Percentiles rank a stretch among this genome's conserved stretches.
Conservation (phyloP, 2,797 vertebrate genomes). For the Spinus pinus region DNA sequence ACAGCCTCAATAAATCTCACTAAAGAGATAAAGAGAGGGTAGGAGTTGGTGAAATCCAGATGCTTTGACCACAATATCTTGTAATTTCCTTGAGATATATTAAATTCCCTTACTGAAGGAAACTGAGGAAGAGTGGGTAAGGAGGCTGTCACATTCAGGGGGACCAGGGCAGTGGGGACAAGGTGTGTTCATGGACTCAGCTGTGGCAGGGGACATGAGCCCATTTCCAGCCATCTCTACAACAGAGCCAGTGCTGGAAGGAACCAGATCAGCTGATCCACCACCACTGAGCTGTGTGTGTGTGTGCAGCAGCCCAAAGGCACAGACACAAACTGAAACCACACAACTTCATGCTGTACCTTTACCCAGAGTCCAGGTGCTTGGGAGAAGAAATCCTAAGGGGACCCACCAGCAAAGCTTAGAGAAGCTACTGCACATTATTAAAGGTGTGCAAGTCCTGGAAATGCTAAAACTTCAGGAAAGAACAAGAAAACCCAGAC, state of each 20-base stretch:
- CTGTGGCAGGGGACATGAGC: neutral
- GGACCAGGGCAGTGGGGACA: accelerated
- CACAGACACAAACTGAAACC: neutral
- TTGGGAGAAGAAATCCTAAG: neutral
- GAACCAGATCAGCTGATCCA: neutral
- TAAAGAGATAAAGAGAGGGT: neutral
- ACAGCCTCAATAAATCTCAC: neutral
- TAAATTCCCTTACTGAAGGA: neutral
- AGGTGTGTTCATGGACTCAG: neutral
- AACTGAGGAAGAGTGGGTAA: neutral
- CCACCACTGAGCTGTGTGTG: accelerated
- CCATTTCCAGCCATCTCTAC: neutral
- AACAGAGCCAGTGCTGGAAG: accelerated
- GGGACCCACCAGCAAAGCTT: neutral
- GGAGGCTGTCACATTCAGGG: neutral
- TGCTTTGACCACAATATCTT: neutral
- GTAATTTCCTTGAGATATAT: neutral
- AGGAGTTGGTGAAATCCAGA: neutral
- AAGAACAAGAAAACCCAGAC: neutral
- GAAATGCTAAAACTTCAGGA: neutral
- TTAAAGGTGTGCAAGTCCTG: neutral
- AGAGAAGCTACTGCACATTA: neutral
- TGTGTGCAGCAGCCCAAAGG: neutral
- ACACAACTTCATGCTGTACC: neutral
- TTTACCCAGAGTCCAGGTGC: neutral